Conservation (phyloP, 2,797 vertebrate genomes). For the Dromococcyx pavoninus region DNA sequence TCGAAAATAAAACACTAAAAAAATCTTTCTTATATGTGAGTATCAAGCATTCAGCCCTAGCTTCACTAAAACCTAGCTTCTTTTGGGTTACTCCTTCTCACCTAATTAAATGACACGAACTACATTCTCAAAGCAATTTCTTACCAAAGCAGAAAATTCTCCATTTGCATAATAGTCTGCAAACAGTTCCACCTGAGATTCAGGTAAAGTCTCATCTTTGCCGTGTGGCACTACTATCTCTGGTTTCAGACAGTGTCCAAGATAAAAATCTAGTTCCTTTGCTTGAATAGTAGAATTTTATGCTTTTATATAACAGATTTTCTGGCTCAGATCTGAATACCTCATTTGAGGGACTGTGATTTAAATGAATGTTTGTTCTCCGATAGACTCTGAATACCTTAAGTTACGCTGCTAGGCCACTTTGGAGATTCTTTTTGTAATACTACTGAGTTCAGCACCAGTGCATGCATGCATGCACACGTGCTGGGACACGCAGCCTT, state of each 20-base stretch:
- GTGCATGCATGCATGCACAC: accelerated
- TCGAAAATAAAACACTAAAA: background rate
- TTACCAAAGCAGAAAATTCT: background rate
- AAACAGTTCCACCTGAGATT: background rate
- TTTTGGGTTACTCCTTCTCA: background rate
- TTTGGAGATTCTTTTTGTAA: background rate
- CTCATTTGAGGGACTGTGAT: accelerated
- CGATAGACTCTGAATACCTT: background rate
- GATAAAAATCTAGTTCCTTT: background rate
- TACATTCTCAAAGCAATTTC: background rate
- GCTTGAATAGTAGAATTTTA: background rate
- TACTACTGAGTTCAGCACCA: accelerated
- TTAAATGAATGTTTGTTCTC: background rate
- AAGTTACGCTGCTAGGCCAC: background rate
- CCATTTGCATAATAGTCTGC: background rate
- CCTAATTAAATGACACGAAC: background rate
- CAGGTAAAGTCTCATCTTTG: background rate
- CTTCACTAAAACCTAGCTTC: background rate
- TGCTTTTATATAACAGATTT: background rate
- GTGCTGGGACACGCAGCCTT: accelerated
- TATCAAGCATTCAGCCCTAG: background rate
- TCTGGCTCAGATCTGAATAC: background rate
- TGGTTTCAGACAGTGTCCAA: background rate
- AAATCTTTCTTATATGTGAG: background rate
- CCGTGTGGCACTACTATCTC: background rate